Base-by-base conservation (phyloP, 2,888 invertebrate species). In the Phasia obesa region DNA sequence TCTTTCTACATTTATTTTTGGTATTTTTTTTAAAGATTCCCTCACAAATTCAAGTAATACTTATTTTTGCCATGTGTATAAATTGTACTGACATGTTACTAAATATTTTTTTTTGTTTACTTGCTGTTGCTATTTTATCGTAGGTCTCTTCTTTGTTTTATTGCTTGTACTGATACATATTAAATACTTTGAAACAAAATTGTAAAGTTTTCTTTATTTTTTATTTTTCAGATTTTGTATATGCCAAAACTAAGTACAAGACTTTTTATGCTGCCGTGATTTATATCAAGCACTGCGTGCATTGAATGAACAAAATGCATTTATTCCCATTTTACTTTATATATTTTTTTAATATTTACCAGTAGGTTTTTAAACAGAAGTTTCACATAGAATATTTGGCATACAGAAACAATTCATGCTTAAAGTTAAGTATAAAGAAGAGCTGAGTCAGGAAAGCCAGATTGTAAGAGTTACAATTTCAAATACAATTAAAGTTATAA, bases 401-500 rank as follows among this genome's bases (percentile, higher is more conserved):
- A 73, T 65, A 73, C 49, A 51, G 21, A n/a, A 31, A 27, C 25
- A 47, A 42, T 15, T 23, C 35, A 62, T 27, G 47, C 17, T 65
- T 27, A 49, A 35, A 13, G 19, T 35, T 31, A 25, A 31, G 21
- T 23, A 19, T 25, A 21, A 55, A 62, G 11, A 31, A n/a, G 7
- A 17, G n/a, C 0, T 17, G 38, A 47, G 11, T n/a, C n/a, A n/a
- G n/a, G n/a, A n/a, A n/a, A 19, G 42, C n/a, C n/a, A n/a, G n/a
- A n/a, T n/a, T n/a, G n/a, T 35, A 2, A 69, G 57, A 57, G 35
- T 69, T 75, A 73, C 75, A 79, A 79, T 83, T 83, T 83, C 83
- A 83, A 83, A 76, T 83, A 83, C 71, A 80, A 59, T 83, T 78
- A 80, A 83, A 49, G 76, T 79, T 83, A 74, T 70, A 65, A 70